phyloP scores from a whole-genome alignment of 2,797 vertebrate genomes.

The Chloroceryle amazona region DNA sequence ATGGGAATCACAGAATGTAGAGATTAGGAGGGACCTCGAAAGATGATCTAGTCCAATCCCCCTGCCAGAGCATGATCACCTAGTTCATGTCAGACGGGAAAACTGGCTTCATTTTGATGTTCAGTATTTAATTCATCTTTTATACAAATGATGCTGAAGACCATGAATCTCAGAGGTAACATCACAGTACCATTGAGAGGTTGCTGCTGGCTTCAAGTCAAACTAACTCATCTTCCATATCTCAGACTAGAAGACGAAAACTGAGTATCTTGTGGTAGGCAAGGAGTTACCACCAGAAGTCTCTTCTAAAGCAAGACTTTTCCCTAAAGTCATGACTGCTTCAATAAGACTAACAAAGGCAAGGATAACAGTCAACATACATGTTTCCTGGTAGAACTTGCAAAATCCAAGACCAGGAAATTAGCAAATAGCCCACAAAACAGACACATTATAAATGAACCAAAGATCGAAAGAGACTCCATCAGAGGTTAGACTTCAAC shows the following conservation, averaged over 20 bases:
- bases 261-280: not conserved
- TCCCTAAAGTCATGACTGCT: not conserved
- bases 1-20: no score
- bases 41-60: no score
- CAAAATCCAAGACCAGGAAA: not conserved
- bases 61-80: no score
- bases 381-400: not conserved
- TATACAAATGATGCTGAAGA: not conserved
- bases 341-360: not conserved
- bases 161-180: not conserved
- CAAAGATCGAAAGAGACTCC: not conserved
- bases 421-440: not conserved
- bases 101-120: not conserved
- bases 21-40: no score
- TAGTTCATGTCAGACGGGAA: not conserved
- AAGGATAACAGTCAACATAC: not conserved
- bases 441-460: accelerated
- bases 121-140: not conserved
- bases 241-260: not conserved
- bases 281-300: not conserved
- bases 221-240: not conserved
- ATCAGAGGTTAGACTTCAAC: not conserved
- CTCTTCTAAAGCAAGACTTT: not conserved
- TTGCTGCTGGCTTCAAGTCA: not conserved
- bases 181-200: not conserved